Base-by-base conservation (phyloP, 2,888 invertebrate species). In the Agrochola macilenta region DNA sequence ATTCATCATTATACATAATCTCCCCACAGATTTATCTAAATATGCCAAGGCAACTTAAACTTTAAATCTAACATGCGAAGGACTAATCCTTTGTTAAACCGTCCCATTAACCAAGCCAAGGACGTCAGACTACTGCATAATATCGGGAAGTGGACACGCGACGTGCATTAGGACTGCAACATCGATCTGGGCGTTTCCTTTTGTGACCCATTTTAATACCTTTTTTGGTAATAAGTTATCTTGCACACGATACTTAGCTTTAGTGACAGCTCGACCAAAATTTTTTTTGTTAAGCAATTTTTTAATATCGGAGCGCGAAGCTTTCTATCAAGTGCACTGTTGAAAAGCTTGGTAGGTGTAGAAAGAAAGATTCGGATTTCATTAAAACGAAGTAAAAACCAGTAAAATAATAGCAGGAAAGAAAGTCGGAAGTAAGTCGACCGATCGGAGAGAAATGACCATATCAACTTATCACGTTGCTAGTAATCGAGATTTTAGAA, bases 131-230 rank as follows among this genome's bases (percentile, higher is more conserved):
- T 80, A 84, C 80, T 76, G 87, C 83, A 89, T 86, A 78, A 84
- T 76, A 83, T 83, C 76, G 77, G 79, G 81, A 73, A 54, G 74
- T 69, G 68, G 82, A 88, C 94, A 93, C 92, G 93, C 93, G 89
- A 94, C 89, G 81, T 88, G 90, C 90, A 91, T 84, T 78, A 87
- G 78, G 71, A 81, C 73, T 83, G 84, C 89, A 92, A 84, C 90
- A 92, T 91, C 88, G 88, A 66, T 66, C 69, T 60, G 82, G 83
- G 79, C 84, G 89, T 71, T 88, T 81, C 86, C 85, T 74, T 84
- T 76, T 76, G 65, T 12, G 66, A 79, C 74, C 69, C 65, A n/a
- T 74, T 80, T 74, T 57, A 54, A 30, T 63, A 46, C 4, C 14
- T 7, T 39, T 49, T 65, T 77, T 49, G 57, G 43, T 73, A 43